Conservation (phyloP, 2,797 vertebrate species). For the Telmatherina bonti region DNA sequence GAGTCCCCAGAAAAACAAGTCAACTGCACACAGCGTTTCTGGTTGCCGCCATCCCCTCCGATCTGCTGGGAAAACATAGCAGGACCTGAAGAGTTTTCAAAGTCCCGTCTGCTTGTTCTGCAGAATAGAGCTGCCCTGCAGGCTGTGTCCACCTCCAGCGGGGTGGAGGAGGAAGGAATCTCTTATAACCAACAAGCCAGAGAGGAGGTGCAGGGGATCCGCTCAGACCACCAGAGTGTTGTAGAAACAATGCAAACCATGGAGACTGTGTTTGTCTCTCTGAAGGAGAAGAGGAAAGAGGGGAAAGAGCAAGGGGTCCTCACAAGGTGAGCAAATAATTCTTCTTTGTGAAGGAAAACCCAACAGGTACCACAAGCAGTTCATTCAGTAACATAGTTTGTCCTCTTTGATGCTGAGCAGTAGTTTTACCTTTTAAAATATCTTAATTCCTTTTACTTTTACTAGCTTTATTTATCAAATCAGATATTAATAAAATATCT, state of each 20-base stretch:
- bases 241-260: slow-evolving; percentile 78
- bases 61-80: slow-evolving; percentile 82
- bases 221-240: slow-evolving; percentile 73
- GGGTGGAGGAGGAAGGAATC: slow-evolving; percentile 74
- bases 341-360: slow-evolving; percentile 2
- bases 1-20: slow-evolving; percentile 66
- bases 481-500: no score
- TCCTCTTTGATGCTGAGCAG: no score
- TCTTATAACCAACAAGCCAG: slow-evolving; percentile 80
- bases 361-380: neutral
- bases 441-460: no score
- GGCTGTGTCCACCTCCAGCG: slow-evolving; percentile 76
- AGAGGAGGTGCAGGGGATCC: slow-evolving; percentile 78
- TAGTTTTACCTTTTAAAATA: no score
- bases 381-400: no score
- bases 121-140: slow-evolving; percentile 85
- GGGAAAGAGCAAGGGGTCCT: slow-evolving; percentile 67
- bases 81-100: slow-evolving; percentile 80
- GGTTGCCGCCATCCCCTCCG: slow-evolving; percentile 77
- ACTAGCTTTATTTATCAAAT: no score
- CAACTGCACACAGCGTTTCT: slow-evolving; percentile 85
- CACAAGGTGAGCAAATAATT: slow-evolving; percentile 68
- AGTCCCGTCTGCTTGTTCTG: slow-evolving; percentile 80
- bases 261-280: slow-evolving; percentile 80
- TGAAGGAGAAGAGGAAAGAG: slow-evolving; percentile 80